A percentile compares a stretch with the other conserved stretches of the same genome.
phyloP scores from a whole-genome alignment of 2,797 vertebrate species.

The Neopelma chrysocephalum region DNA sequence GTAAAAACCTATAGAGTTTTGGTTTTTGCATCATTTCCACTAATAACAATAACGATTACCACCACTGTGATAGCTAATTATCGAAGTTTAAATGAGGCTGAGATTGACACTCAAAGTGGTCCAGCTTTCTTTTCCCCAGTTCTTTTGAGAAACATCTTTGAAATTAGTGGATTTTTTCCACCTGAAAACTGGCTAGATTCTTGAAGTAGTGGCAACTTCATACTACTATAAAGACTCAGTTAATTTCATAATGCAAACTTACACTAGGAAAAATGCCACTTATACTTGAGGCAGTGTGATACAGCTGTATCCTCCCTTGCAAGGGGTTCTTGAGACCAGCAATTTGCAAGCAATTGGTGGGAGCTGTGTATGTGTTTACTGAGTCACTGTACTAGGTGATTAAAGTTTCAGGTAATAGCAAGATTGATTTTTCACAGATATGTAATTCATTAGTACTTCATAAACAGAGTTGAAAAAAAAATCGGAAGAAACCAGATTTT shows the following conservation, averaged over 20 bases:
- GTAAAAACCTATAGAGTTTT: not conserved
- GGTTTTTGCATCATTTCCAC: not conserved
- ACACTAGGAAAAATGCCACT: not conserved
- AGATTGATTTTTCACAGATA: not conserved
- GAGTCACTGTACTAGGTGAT: not conserved
- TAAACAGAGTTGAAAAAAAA: not conserved
- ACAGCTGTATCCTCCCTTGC: accelerated
- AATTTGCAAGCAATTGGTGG: not conserved
- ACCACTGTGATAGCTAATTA: not conserved
- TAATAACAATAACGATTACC: not conserved
- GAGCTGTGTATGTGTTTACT: not conserved
- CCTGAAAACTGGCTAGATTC: not conserved
- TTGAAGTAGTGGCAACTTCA: not conserved
- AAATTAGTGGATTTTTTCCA: not conserved
- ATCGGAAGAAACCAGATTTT: not conserved
- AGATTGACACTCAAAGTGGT: not conserved
- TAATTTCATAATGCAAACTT: not conserved
- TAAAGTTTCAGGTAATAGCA: not conserved
- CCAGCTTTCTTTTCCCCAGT: not conserved
- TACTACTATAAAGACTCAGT: not conserved
- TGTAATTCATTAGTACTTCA: not conserved
- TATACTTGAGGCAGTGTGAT: not conserved
- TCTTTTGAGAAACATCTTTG: not conserved
- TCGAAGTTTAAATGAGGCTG: not conserved
- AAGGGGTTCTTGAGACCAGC: not conserved